These are phyloP conservation scores for Papilio polyxenes DNA, from an alignment of 1,140 invertebrate genomes.

Conservation along the genomic window DNA sequence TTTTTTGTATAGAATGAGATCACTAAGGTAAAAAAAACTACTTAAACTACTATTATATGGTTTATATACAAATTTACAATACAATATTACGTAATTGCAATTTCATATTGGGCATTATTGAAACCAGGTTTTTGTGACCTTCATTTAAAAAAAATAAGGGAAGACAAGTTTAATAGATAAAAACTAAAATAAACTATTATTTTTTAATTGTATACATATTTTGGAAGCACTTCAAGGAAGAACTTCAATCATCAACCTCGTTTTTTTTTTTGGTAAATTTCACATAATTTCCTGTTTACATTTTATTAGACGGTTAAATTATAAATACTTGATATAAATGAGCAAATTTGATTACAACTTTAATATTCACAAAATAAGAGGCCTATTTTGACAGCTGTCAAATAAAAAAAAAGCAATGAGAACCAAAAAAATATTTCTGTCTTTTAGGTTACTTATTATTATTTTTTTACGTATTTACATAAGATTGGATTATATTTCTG, in stretches of 20 bases:
- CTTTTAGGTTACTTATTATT: too few species aligned
- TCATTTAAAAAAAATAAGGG: background rate
- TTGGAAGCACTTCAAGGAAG: too few species aligned
- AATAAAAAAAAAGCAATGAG: background rate
- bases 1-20: slow-evolving; percentile 35
- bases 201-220: slow-evolving; percentile 11
- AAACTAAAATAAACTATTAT: background rate
- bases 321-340: background rate
- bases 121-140: too few species aligned
- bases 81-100: background rate
- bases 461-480: background rate
- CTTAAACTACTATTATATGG: slow-evolving; percentile 33
- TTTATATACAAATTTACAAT: slow-evolving; percentile 38
- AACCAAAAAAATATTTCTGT: background rate
- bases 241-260: background rate
- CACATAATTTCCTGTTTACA: slow-evolving; percentile 9
- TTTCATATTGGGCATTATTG: too few species aligned
- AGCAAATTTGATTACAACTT: slow-evolving; percentile 21
- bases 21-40: slow-evolving; percentile 36
- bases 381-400: background rate
- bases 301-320: background rate
- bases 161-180: background rate
- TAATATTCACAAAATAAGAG: background rate
- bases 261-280: slow-evolving; percentile 28
- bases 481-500: background rate